Base-by-base conservation (phyloP, 2,888 invertebrate species). In the Stenolophus ochropezus region DNA sequence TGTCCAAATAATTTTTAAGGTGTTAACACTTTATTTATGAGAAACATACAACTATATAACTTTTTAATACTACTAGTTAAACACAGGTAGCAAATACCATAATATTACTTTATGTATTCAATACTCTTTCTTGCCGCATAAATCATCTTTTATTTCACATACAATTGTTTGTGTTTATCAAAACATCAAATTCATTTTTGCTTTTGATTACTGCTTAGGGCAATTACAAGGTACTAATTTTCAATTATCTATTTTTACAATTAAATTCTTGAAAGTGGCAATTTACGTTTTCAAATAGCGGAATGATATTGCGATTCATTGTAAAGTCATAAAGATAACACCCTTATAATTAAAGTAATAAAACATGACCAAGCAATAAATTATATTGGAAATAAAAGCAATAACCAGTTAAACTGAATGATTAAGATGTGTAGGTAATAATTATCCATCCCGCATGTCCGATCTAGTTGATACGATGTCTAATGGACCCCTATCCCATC, bases 341-440 rank as follows among this genome's bases (percentile, higher is more conserved):
- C 61, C 61, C 61, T 65, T 65, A 25, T 65, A 65, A 65, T 65
- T 6, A 27, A 65, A 65, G 61, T 65, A 65, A 25, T 65, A 65
- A 65, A 23, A 61, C 14, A n/a, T 58, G 51, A 27, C 11, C 2
- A 69, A 42, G 8, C 27, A 69, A 69, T 33, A 33, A 69, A 69
- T 27, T 33, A 69, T 33, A 42, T 69, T 18, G n/a, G 33, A 69
- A 33, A 69, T 69, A 18, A 69, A 69, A 18, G 16, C 42, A 69
- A 69, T 69, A 69, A 33, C 65, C 8, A 18, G 16, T 69, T 69
- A 27, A 69, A 33, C 65, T 69, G 33, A 69, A 33, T 16, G 16
- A 69, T 33, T n/a, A 69, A 33, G 5, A 23, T 61, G n/a, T 61
- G 61, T 11, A 69, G 65, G 42, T 69, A 33, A 69, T 69, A 69